Evolutionary conservation across 2,888 invertebrate genomes (phyloP).

Genomic region (Argyra leucocephala): DNA sequence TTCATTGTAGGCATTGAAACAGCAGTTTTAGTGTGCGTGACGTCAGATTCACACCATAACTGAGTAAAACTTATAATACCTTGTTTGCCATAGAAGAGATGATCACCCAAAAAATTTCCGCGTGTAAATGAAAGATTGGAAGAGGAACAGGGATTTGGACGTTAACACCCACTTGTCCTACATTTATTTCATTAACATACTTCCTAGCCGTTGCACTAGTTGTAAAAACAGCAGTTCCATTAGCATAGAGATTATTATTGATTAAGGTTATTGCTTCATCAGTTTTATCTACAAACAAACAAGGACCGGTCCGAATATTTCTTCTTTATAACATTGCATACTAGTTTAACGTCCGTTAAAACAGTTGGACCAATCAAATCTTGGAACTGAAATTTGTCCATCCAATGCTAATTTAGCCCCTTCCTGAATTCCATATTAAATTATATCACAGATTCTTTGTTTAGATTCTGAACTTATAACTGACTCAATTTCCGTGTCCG

Average conservation of each 20-base stretch:
- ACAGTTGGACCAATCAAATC: slow-evolving; percentile 96
- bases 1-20: slow-evolving; percentile 82
- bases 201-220: slow-evolving; percentile 91
- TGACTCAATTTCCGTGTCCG: slow-evolving; percentile 78
- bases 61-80: slow-evolving; percentile 95
- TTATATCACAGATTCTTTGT: slow-evolving; percentile 66
- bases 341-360: slow-evolving; percentile 68
- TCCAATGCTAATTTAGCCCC: slow-evolving; percentile 85
- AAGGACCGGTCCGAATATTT: slow-evolving; percentile 98
- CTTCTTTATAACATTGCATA: slow-evolving; percentile 92
- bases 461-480: slow-evolving; percentile 91
- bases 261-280: slow-evolving; percentile 90
- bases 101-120: slow-evolving; percentile 91
- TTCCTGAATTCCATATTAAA: slow-evolving; percentile 73
- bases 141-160: slow-evolving; percentile 98
- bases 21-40: slow-evolving; percentile 63
- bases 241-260: slow-evolving; percentile 92
- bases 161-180: slow-evolving; percentile 94
- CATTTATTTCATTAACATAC: slow-evolving; percentile 84
- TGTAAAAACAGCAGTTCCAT: slow-evolving; percentile 97
- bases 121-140: slow-evolving; percentile 97
- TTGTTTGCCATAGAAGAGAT: slow-evolving; percentile 97
- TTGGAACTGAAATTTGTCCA: slow-evolving; percentile 71
- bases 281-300: slow-evolving; percentile 76
- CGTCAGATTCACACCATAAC: slow-evolving; percentile 83